A percentile compares a stretch with the other conserved stretches of the same genome.
These are phyloP conservation scores for Myanophis thanlyinensis DNA, from an alignment of 2,113 vertebrate species.

Conservation along the genomic window DNA sequence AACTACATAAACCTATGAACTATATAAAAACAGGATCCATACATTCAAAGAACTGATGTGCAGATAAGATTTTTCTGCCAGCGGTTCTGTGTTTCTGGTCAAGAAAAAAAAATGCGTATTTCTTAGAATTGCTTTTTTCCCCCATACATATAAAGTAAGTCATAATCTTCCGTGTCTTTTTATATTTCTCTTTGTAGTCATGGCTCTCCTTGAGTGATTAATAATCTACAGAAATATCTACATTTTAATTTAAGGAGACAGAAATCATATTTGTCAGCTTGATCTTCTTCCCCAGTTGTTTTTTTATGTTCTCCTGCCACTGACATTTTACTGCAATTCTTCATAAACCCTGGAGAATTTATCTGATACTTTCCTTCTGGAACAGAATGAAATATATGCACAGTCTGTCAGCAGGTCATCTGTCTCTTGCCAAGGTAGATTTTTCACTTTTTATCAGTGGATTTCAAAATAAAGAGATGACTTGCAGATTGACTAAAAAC, in stretches of 20 bases:
- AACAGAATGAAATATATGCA: conserved; percentile 57
- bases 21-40: background rate
- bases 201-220: conserved; percentile 11
- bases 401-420: conserved; percentile 67
- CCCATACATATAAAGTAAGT: background rate
- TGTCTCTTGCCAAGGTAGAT: conserved; percentile 69
- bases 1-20: background rate
- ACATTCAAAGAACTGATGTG: background rate
- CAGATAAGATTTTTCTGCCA: background rate
- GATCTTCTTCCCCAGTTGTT: conserved; percentile 45
- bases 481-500: conserved; percentile 64
- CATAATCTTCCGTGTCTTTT: background rate
- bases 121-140: background rate
- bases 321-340: conserved; percentile 58
- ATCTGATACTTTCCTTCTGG: conserved; percentile 51
- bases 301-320: conserved; percentile 49
- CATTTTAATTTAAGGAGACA: conserved; percentile 33
- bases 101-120: background rate
- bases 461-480: conserved; percentile 65
- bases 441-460: conserved; percentile 69
- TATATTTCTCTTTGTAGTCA: background rate
- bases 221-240: conserved; percentile 22
- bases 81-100: background rate
- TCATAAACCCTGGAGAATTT: conserved; percentile 54
- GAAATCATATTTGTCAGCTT: conserved; percentile 27